Base-by-base conservation (phyloP, 2,797 vertebrate genomes). In the Labeo calbasu region DNA sequence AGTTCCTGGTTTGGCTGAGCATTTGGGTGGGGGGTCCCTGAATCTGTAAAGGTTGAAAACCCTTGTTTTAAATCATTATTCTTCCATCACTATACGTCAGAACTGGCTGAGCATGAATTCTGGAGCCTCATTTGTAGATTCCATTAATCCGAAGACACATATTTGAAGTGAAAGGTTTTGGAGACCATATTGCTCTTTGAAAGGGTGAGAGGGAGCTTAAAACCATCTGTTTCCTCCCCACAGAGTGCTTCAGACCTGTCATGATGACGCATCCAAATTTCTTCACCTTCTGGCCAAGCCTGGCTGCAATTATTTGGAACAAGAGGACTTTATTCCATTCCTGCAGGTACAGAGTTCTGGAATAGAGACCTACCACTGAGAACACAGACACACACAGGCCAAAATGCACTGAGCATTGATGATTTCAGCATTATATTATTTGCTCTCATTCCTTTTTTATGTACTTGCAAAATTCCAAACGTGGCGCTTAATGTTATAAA, bases 281-380 rank as follows among this genome's bases (percentile, higher is more conserved):
- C 92, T 98, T 87, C 96, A 97, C 91, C 97, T 99, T 93, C 93
- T 99, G 86, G 95, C 95, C 94, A 97, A 92, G 87, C 98, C 98
- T 83, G 96, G 97, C 86, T 96, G 96, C 90, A 94, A 94, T 94
- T 97, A 96, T 94, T 95, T 99, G 94, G 97, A 97, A 93, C 98
- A 97, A 94, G 98, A 99, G 81, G 98, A 99, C 94, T 97, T 99
- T 91, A 95, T 98, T 93, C 97, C 97, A 92, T 97, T 99, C 94
- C 94, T 99, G 91, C 98, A 99, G 96, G 98, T 99, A 95, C 53
- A 69, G 46, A 28, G 79, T 25, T 36, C 61, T 63, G 32, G 57
- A 36, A 66, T 66, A 36, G 63, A 66, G 63, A 84, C 75, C 65
- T 46, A 78, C 82, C 73, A 50, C 63, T 50, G 82, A 25, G 61